phyloP scores from a whole-genome alignment of 2,888 invertebrate species.

The Pterostichus niger region DNA sequence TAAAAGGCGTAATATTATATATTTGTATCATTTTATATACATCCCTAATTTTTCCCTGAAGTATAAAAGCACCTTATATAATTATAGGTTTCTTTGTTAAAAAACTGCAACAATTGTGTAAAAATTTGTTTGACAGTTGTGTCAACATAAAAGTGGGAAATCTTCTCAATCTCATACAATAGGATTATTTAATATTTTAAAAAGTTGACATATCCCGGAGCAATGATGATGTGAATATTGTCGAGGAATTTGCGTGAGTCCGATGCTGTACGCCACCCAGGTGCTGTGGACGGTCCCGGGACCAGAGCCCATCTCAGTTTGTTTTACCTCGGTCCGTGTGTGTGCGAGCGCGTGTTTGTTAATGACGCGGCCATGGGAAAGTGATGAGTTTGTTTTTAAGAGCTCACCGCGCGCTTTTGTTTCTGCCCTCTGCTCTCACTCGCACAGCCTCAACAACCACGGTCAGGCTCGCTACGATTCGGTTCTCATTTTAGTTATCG shows the following conservation, averaged over 20 bases:
- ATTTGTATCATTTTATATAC: no score
- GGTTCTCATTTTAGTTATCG: background rate
- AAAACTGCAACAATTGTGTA: no score
- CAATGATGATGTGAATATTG: no score
- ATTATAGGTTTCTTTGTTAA: no score
- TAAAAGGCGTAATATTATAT: no score
- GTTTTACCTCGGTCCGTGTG: slow-evolving; percentile 56
- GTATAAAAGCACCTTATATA: no score
- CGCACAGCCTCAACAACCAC: background rate
- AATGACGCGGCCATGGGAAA: slow-evolving; percentile 77
- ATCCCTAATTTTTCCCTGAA: no score
- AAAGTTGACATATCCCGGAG: no score
- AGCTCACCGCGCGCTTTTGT: slow-evolving; percentile 61
- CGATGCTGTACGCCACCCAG: slow-evolving; percentile 63
- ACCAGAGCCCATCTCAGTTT: slow-evolving; percentile 59
- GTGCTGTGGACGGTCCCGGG: slow-evolving; percentile 52
- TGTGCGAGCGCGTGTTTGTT: slow-evolving; percentile 72
- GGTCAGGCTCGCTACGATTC: background rate
- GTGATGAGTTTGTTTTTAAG: slow-evolving; percentile 72
- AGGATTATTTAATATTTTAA: no score
- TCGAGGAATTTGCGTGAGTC: slow-evolving; percentile 5
- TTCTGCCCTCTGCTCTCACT: slow-evolving; percentile 50
- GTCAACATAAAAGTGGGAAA: no score
- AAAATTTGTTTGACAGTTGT: no score
- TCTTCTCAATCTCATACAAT: no score